Base-by-base conservation (phyloP, 2,113 vertebrate species). In the Dipodomys stephensi region DNA sequence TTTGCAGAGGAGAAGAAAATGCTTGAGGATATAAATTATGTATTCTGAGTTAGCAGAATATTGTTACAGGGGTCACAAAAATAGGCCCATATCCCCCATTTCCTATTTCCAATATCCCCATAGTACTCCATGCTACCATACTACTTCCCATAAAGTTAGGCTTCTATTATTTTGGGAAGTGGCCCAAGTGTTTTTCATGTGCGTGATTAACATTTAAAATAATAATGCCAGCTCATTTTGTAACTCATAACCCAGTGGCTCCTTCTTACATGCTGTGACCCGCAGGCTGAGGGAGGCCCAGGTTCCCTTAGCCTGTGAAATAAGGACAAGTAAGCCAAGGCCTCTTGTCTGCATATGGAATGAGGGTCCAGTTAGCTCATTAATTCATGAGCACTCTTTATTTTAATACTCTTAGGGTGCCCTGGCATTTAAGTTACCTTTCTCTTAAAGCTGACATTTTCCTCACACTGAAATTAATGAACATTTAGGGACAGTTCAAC, bases 401-500 rank as follows among this genome's bases (percentile, higher is more conserved):
- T 95, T 96, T 96, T 97, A 97, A 97, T 90, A 87, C 91, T 97
- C 85, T 88, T 88, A 97, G 94, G 91, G 68, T 96, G 68, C 32
- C 64, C 10, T 0, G 64, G 95, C 96, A 97, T 98, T 98, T 98
- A 96, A 86, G 90, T 97, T 94, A 92, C 96, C 96, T 98, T 98
- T 97, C 88, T 76, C 95, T 92, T 97, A 81, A 97, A 97, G 92
- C 12, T 97, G 96, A 97, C 94, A 97, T 98, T 98, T 98, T 93
- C 93, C 67, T 97, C 95, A 94, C 95, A 95, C 85, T 71, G 79
- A 97, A 94, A 97, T 97, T 98, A 98, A 98, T 98, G 98, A 98
- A 96, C 77, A 93, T 88, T 95, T 92, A 94, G 91, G 65, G 89
- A 96, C 96, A 97, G 91, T 97, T 97, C 90, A 94, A 95, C 84